phyloP scores from a whole-genome alignment of 2,113 vertebrate genomes.

The Chrysochloris asiatica region DNA sequence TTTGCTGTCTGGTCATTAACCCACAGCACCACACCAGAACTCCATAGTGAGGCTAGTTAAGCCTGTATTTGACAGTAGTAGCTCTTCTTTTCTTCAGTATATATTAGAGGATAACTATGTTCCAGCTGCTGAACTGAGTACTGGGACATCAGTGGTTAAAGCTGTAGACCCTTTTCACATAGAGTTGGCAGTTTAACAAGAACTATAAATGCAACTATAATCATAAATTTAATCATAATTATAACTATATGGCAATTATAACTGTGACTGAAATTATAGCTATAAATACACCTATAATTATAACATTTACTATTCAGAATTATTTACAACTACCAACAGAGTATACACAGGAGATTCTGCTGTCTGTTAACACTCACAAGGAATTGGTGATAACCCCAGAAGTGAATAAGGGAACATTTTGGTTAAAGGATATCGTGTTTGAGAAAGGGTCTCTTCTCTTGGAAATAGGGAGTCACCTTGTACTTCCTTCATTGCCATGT shows the following conservation, averaged over 20 bases:
- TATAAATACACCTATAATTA: constrained; percentile 68
- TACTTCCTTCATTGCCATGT: neutral
- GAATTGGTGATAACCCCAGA: neutral
- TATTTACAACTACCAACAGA: constrained; percentile 60
- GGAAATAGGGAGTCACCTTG: neutral
- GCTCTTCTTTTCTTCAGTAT: neutral
- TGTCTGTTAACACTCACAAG: neutral
- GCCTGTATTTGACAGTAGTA: neutral
- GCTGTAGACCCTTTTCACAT: neutral
- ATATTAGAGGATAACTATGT: neutral
- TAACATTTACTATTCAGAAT: constrained; percentile 51
- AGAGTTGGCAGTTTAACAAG: constrained; percentile 21
- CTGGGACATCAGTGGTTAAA: constrained; percentile 1
- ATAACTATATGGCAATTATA: constrained; percentile 62
- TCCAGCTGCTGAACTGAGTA: neutral
- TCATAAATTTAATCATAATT: constrained; percentile 70
- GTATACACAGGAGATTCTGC: neutral
- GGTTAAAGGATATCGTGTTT: neutral
- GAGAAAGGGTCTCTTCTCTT: neutral
- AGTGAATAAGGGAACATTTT: neutral
- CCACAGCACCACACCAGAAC: too few species aligned
- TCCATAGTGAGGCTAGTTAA: neutral
- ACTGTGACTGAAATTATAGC: constrained; percentile 56
- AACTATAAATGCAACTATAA: constrained; percentile 61
- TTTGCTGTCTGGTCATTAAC: too few species aligned